Percentiles rank a stretch among this genome's conserved stretches.
Evolutionary conservation across 2,888 invertebrate genomes (phyloP).

Genomic region (Pterobdella sp.): DNA sequence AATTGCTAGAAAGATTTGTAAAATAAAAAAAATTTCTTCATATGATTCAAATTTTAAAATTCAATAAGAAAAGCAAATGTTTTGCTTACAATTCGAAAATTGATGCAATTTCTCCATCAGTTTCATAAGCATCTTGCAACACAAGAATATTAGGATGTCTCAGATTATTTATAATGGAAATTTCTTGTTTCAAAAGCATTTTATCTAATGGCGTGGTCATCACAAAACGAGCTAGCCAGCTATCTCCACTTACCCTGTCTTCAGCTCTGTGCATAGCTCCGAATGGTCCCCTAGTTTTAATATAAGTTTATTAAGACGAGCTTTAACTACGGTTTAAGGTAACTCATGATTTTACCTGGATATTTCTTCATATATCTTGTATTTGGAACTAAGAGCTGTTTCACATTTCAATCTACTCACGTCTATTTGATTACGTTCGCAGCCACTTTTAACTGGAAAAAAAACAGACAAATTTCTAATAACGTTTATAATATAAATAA

Average conservation of each 20-base stretch:
- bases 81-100: conserved; percentile 52
- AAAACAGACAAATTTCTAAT: not conserved
- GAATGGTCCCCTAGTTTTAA: conserved; percentile 49
- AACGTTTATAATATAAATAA: not conserved
- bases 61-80: not conserved
- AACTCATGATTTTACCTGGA: conserved; percentile 40
- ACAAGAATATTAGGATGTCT: conserved; percentile 48
- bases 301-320: not conserved
- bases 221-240: conserved; percentile 53
- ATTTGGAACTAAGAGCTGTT: conserved; percentile 46
- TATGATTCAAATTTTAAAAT: not conserved
- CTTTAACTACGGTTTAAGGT: not conserved
- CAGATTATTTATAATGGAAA: conserved; percentile 52
- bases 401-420: conserved; percentile 42
- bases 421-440: conserved; percentile 39
- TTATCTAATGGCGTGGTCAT: conserved; percentile 51
- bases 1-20: not conserved
- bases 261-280: conserved; percentile 53
- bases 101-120: conserved; percentile 52
- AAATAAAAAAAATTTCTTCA: not conserved
- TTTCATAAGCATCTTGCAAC: conserved; percentile 53
- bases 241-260: conserved; percentile 51
- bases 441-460: not conserved
- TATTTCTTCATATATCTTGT: conserved; percentile 50
- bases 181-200: conserved; percentile 51